Conservation (phyloP, 2,113 vertebrate genomes). For the Danionella cerebrum region DNA sequence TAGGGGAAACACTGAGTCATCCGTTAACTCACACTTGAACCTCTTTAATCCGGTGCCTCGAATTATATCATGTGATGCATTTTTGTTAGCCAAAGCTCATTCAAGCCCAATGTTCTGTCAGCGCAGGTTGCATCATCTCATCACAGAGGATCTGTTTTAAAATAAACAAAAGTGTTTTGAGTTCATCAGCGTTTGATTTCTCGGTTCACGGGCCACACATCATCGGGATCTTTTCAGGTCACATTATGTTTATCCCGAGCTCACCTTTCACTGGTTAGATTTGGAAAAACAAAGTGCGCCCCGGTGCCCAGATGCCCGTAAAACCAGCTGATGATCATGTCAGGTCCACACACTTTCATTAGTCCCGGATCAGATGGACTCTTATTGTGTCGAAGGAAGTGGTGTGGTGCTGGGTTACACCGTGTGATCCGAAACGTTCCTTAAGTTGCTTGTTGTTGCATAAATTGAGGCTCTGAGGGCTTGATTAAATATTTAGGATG, state of each 20-base stretch:
- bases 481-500: constrained; percentile 46
- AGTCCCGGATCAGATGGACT: constrained; percentile 49
- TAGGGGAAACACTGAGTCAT: too few relatives aligned
- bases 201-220: too few relatives aligned
- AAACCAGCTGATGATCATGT: constrained; percentile 26
- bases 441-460: constrained; percentile 3
- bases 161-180: too few relatives aligned
- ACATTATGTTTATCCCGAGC: neutral
- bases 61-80: too few relatives aligned
- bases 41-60: too few relatives aligned
- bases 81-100: too few relatives aligned
- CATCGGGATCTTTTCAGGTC: neutral
- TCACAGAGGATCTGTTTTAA: too few relatives aligned
- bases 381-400: constrained; percentile 41
- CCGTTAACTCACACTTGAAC: too few relatives aligned
- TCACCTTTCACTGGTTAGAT: constrained; percentile 4
- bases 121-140: too few relatives aligned
- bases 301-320: neutral
- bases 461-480: constrained; percentile 42
- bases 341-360: constrained; percentile 52
- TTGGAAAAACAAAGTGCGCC: neutral
- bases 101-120: too few relatives aligned
- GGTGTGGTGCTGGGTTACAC: constrained; percentile 33
- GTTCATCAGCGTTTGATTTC: too few relatives aligned
- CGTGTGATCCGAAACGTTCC: constrained; percentile 31